Evolutionary conservation across 2,113 vertebrate genomes (phyloP).

Genomic region (Pteruthius melanotis): DNA sequence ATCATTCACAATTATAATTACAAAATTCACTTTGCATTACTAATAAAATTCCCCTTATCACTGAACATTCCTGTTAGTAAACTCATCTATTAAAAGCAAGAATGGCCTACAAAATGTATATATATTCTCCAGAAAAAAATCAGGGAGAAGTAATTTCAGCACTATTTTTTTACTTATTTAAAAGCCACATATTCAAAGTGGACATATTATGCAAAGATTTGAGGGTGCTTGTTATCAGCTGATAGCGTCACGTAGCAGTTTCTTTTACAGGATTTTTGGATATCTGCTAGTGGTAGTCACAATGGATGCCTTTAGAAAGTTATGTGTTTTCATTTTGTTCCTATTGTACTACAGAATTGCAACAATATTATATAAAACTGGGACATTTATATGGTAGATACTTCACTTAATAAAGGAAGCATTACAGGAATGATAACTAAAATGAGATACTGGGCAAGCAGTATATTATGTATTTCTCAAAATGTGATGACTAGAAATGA

Average conservation of each 20-base stretch:
- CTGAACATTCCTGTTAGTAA: not conserved
- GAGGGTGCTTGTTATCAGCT: not conserved
- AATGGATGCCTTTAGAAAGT: not conserved
- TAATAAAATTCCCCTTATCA: not conserved
- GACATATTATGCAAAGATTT: not conserved
- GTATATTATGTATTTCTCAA: not conserved
- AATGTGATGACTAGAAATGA: not conserved
- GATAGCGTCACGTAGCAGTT: not conserved
- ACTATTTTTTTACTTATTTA: not conserved
- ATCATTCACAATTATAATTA: not conserved
- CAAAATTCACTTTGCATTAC: not conserved
- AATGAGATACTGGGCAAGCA: not conserved
- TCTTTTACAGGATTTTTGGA: not conserved
- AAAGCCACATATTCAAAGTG: not conserved
- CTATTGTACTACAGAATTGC: not conserved
- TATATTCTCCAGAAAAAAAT: not conserved
- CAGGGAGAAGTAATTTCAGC: not conserved
- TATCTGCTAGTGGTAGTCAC: not conserved
- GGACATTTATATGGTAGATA: not conserved
- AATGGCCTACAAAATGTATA: not conserved
- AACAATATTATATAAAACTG: not conserved
- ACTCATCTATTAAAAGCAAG: not conserved
- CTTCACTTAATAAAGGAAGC: not conserved
- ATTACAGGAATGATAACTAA: not conserved
- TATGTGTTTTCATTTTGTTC: not conserved